A percentile compares a stretch with the other conserved stretches of the same genome.
These are phyloP conservation scores for Aramus guarauna DNA, from an alignment of 2,113 vertebrate genomes.

Conservation along the genomic window DNA sequence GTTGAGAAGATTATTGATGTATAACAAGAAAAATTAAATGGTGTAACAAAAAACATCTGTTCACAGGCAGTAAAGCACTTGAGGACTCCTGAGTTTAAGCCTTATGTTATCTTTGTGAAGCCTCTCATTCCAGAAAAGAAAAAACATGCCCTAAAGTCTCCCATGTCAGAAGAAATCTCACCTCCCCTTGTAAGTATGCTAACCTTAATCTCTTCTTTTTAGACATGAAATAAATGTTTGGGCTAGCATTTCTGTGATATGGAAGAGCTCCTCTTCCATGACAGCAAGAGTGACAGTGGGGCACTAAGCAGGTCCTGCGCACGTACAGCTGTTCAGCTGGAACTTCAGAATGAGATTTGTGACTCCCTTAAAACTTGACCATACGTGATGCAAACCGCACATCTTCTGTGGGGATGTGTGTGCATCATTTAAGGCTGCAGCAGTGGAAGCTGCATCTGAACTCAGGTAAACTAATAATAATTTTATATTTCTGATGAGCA, in stretches of 20 bases:
- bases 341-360: neutral
- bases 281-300: neutral
- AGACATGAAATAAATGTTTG: neutral
- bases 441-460: neutral
- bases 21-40: neutral
- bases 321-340: neutral
- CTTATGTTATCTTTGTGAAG: constrained; percentile 87
- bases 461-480: neutral
- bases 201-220: neutral
- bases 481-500: neutral
- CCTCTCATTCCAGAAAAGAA: constrained; percentile 77
- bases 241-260: neutral
- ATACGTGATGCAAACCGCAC: neutral
- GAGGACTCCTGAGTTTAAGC: constrained; percentile 87
- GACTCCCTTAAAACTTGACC: neutral
- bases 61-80: constrained; percentile 85
- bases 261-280: neutral
- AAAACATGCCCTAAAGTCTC: constrained; percentile 71
- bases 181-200: constrained; percentile 59
- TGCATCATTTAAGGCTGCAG: neutral
- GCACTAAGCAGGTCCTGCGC: neutral
- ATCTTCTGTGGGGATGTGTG: neutral
- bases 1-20: neutral
- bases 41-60: neutral
- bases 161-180: constrained; percentile 77